Conservation (phyloP, 1,140 invertebrate species). For the Galleria mellonella region DNA sequence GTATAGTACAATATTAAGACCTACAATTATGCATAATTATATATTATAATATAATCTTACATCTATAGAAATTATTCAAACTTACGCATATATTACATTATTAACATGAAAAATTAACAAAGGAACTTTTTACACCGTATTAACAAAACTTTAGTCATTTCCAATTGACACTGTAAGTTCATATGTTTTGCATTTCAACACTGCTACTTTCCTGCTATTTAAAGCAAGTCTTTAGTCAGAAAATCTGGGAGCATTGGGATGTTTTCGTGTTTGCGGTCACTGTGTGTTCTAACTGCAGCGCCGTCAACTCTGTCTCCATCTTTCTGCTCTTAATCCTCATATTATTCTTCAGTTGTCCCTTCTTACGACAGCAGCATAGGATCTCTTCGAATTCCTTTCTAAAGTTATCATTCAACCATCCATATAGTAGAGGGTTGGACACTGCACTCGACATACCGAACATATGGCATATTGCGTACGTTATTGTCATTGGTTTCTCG, state of each 20-base stretch:
- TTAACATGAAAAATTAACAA: constrained; percentile 19
- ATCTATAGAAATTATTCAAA: constrained; percentile 14
- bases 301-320: constrained; percentile 75
- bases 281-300: constrained; percentile 76
- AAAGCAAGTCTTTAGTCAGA: constrained; percentile 68
- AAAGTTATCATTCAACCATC: constrained; percentile 99
- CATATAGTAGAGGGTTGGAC: constrained; percentile 94
- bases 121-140: constrained; percentile 49
- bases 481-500: constrained; percentile 75
- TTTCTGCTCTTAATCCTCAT: constrained; percentile 71
- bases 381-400: constrained; percentile 96
- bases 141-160: constrained; percentile 11
- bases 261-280: constrained; percentile 65
- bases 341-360: constrained; percentile 65
- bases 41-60: constrained; percentile 40
- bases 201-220: constrained; percentile 56
- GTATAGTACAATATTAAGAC: constrained; percentile 39
- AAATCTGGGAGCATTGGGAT: constrained; percentile 71
- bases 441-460: constrained; percentile 87
- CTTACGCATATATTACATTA: constrained; percentile 14
- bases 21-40: constrained; percentile 24
- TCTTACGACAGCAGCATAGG: constrained; percentile 77
- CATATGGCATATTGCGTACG: constrained; percentile 90
- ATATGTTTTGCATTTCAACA: constrained; percentile 41
- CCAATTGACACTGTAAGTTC: too few relatives aligned